Conservation (phyloP, 92 coral and sea anemone species). For the Siderastrea siderea region DNA sequence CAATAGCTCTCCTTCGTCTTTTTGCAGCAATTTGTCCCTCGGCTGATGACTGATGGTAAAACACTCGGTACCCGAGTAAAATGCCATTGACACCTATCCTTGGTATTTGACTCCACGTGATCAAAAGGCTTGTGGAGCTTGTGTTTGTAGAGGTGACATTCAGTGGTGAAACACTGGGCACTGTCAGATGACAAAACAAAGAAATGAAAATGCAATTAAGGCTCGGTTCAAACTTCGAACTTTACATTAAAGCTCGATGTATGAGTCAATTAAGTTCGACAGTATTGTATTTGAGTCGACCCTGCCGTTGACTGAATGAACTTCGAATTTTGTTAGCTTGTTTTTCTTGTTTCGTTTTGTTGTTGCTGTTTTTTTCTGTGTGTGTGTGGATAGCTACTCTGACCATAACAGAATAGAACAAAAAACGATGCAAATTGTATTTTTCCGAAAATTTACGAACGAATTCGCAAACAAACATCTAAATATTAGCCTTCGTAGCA, state of each 20-base stretch:
- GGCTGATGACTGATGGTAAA: slow-evolving; percentile 39
- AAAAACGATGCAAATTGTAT: no score
- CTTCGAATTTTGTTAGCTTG: no score
- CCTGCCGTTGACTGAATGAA: no score
- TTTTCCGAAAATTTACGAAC: no score
- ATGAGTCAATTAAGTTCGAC: no score
- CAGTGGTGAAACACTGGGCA: slow-evolving; percentile 76
- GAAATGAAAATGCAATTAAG: background rate
- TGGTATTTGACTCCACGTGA: slow-evolving; percentile 83
- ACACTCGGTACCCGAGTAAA: slow-evolving; percentile 74
- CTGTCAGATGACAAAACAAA: slow-evolving; percentile 14
- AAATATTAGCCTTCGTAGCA: no score
- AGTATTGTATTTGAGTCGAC: no score
- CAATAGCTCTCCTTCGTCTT: slow-evolving; percentile 14
- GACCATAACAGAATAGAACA: no score
- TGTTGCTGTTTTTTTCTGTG: no score
- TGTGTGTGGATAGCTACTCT: no score
- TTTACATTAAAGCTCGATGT: background rate
- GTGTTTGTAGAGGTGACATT: slow-evolving; percentile 46
- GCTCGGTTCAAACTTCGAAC: background rate
- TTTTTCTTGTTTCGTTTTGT: no score
- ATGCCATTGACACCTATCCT: slow-evolving; percentile 74
- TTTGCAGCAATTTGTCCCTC: background rate
- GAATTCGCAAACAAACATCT: no score
- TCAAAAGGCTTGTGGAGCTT: slow-evolving; percentile 74